A percentile compares a stretch with the other conserved stretches of the same genome.
Evolutionary conservation across 2,113 vertebrate genomes (phyloP).

Genomic region (Ictalurus furcatus): DNA sequence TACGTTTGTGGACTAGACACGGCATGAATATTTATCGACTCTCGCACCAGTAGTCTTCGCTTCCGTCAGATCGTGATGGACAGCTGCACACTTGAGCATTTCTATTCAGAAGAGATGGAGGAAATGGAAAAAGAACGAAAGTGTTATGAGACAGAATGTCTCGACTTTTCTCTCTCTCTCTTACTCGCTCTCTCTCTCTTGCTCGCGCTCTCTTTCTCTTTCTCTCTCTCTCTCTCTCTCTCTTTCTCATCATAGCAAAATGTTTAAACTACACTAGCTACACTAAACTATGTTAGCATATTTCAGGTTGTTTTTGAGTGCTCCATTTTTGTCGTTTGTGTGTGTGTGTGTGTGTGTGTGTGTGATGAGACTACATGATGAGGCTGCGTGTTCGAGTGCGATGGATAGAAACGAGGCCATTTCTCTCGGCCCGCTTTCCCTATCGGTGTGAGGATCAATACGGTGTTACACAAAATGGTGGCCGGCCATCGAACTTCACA

Average conservation of each 20-base stretch:
- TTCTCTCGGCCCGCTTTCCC: conserved; percentile 38
- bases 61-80: conserved; percentile 60
- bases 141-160: not conserved
- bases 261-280: not conserved
- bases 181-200: not conserved
- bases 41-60: conserved; percentile 64
- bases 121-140: not conserved
- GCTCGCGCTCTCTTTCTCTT: not conserved
- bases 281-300: not conserved
- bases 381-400: conserved; percentile 14
- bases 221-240: not conserved
- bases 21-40: conserved; percentile 65
- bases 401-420: conserved; percentile 43
- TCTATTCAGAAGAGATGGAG: conserved; percentile 53
- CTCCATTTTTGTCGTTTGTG: not conserved
- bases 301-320: not conserved
- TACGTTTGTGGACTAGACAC: conserved; percentile 53
- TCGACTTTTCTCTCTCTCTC: not conserved
- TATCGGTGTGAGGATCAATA: conserved; percentile 61
- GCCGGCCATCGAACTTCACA: conserved; percentile 41
- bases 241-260: not conserved
- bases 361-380: conserved; percentile 25
- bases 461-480: conserved; percentile 66
- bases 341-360: conserved; percentile 25
- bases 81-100: conserved; percentile 63